Conservation (phyloP, 2,113 vertebrate genomes). For the Daphoenositta chrysoptera region DNA sequence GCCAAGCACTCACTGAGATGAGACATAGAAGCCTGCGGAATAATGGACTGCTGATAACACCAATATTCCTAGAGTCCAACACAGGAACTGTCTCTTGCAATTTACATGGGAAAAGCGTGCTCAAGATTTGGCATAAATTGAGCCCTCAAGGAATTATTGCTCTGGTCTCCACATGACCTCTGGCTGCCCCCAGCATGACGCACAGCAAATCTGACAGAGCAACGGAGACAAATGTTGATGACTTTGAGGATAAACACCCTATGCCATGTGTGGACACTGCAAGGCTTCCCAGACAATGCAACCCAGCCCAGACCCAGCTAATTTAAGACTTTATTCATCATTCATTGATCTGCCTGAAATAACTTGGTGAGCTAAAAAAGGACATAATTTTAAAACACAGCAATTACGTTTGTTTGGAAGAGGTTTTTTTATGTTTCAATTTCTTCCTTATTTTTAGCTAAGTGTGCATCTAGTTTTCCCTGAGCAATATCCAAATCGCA, state of each 20-base stretch:
- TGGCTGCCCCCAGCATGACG: background rate
- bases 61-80: background rate
- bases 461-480: background rate
- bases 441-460: background rate
- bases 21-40: background rate
- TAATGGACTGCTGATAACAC: background rate
- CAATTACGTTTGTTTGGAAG: background rate
- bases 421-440: background rate
- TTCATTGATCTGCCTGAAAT: background rate
- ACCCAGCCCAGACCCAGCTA: background rate
- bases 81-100: background rate
- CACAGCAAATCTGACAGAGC: background rate
- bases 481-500: background rate
- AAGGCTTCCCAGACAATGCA: background rate
- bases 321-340: background rate
- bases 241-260: background rate
- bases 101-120: background rate
- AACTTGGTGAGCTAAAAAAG: background rate
- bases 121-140: background rate
- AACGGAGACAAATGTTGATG: background rate
- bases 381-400: background rate
- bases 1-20: background rate
- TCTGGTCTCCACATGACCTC: background rate
- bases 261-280: background rate
- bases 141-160: background rate